Evolutionary conservation across 2,888 invertebrate genomes (phyloP).

Genomic region (Crossocerus cetratus): DNA sequence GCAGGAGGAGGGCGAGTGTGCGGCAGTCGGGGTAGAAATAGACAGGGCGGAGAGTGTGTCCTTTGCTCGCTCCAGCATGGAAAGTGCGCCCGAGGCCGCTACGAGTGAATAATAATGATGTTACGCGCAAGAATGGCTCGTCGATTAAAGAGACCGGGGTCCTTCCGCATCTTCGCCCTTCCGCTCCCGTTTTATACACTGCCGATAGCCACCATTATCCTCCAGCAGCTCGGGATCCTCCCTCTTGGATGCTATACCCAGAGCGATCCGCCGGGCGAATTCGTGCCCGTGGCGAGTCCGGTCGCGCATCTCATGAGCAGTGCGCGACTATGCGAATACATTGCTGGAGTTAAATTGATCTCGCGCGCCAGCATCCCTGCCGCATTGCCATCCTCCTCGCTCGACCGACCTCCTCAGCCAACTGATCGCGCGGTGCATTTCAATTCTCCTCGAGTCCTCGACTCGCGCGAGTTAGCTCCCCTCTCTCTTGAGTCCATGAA

Average conservation of each 20-base stretch:
- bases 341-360: background rate
- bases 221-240: too few species aligned
- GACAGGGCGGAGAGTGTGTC: slow-evolving; percentile 38
- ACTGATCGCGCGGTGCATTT: background rate
- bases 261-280: too few species aligned
- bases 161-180: background rate
- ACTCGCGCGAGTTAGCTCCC: too few species aligned
- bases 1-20: too few species aligned
- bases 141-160: slow-evolving; percentile 28
- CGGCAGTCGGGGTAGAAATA: slow-evolving; percentile 14
- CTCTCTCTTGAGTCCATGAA: too few species aligned
- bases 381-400: slow-evolving; percentile 6
- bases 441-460: background rate
- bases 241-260: too few species aligned
- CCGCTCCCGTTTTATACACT: background rate
- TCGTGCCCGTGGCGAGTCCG: too few species aligned
- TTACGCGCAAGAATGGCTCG: slow-evolving; percentile 27
- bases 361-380: background rate
- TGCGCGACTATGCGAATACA: background rate
- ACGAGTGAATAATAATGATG: slow-evolving; percentile 33
- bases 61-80: slow-evolving; percentile 22
- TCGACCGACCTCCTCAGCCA: background rate
- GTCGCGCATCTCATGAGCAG: too few species aligned
- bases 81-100: slow-evolving; percentile 6
- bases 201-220: background rate